Evolutionary conservation across 2,113 vertebrate species (phyloP).

Genomic region (Pelvicachromis taeniatus): DNA sequence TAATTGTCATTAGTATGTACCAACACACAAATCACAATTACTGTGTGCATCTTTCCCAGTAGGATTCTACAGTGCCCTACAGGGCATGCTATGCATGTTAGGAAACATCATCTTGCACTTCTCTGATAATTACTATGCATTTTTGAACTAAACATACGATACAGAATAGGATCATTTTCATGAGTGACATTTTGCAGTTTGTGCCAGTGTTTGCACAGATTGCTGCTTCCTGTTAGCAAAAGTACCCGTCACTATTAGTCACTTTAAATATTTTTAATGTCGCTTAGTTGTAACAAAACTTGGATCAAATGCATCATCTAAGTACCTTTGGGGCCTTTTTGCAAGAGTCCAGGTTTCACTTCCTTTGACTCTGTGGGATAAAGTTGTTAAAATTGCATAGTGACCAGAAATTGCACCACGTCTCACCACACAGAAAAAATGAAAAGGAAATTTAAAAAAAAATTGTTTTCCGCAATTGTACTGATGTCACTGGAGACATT

Average conservation of each 20-base stretch:
- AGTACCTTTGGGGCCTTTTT: not conserved
- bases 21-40: not conserved
- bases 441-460: not conserved
- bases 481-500: constrained; percentile 25
- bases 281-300: not conserved
- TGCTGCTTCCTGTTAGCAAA: not conserved
- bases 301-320: not conserved
- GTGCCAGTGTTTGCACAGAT: not conserved
- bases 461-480: constrained; percentile 25
- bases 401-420: not conserved
- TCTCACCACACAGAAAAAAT: not conserved
- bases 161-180: not conserved
- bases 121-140: not conserved
- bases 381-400: not conserved
- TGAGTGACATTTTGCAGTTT: not conserved
- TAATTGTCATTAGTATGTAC: too few relatives aligned
- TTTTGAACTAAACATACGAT: not conserved
- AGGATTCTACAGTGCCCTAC: not conserved
- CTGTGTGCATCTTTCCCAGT: not conserved
- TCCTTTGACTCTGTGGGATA: not conserved
- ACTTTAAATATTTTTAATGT: not conserved
- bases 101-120: not conserved
- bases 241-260: not conserved
- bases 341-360: not conserved
- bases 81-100: not conserved